phyloP scores from a whole-genome alignment of 2,888 invertebrate species.

The Scaptomyza cyrtandrae region DNA sequence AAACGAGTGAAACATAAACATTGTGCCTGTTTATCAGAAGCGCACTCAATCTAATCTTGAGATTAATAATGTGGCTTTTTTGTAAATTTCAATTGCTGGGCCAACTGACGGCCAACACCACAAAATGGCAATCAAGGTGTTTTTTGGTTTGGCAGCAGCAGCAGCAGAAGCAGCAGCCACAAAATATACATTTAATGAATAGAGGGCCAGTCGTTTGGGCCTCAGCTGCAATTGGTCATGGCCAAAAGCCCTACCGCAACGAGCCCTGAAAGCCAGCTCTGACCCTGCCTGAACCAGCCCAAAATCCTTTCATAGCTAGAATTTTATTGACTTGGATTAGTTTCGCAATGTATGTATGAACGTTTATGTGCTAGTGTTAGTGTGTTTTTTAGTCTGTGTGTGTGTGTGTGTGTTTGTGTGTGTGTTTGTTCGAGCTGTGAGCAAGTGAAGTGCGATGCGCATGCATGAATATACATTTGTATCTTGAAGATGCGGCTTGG shows the following conservation, averaged over 20 bases:
- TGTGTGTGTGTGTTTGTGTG: background rate
- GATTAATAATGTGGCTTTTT: slow-evolving; percentile 77
- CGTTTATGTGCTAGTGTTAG: too few relatives aligned
- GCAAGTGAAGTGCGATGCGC: slow-evolving; percentile 25
- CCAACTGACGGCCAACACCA: slow-evolving; percentile 26
- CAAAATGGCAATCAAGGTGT: slow-evolving; percentile 55
- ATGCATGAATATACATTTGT: slow-evolving; percentile 32
- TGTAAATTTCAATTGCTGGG: slow-evolving; percentile 70
- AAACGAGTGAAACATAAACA: slow-evolving; percentile 42
- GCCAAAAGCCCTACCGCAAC: slow-evolving; percentile 44
- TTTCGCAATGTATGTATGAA: slow-evolving; percentile 22
- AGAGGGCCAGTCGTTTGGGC: slow-evolving; percentile 15
- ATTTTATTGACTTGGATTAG: slow-evolving; percentile 77
- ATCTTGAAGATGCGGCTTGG: slow-evolving; percentile 41
- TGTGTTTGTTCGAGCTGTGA: slow-evolving; percentile 3
- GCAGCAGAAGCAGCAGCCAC: slow-evolving; percentile 33
- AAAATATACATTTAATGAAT: slow-evolving; percentile 67
- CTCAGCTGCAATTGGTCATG: slow-evolving; percentile 68
- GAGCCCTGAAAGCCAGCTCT: slow-evolving; percentile 2
- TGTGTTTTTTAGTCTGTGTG: too few relatives aligned
- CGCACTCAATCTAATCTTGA: slow-evolving; percentile 72
- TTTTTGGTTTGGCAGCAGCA: slow-evolving; percentile 34
- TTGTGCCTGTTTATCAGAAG: slow-evolving; percentile 55
- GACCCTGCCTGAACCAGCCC: slow-evolving; percentile 5
- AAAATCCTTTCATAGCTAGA: slow-evolving; percentile 63